Conservation (phyloP, 2,113 vertebrate genomes). For the Syngnathus scovelli region DNA sequence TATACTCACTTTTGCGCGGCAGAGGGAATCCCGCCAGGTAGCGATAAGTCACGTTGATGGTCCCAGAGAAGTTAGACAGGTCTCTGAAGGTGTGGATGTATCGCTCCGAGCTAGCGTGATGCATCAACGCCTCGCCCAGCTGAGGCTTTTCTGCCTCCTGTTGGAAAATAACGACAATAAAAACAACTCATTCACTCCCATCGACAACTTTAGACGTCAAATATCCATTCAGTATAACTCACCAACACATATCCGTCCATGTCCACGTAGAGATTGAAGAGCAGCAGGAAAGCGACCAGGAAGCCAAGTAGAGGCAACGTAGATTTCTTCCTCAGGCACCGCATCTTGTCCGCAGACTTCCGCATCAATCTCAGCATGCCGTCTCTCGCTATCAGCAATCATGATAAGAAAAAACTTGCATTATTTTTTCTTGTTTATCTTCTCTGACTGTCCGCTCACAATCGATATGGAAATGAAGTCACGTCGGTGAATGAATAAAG, state of each 20-base stretch:
- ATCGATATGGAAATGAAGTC: conserved; percentile 61
- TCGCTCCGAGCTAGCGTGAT: conserved; percentile 82
- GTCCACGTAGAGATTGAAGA: conserved; percentile 92
- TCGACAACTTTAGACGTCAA: no score
- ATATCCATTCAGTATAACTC: conserved; percentile 41
- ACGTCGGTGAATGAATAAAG: conserved; percentile 49
- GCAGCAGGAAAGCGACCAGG: conserved; percentile 84
- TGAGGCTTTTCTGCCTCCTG: conserved; percentile 89
- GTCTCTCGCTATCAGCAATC: conserved; percentile 30
- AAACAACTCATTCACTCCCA: background rate
- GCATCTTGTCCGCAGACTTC: conserved; percentile 90
- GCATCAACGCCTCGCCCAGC: conserved; percentile 82
- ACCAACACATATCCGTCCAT: conserved; percentile 86
- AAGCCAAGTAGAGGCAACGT: conserved; percentile 84
- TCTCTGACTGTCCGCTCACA: conserved; percentile 33
- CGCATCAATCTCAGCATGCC: conserved; percentile 70
- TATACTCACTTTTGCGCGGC: conserved; percentile 84
- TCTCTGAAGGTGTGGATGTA: conserved; percentile 87
- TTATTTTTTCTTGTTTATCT: background rate
- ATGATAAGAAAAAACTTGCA: no score
- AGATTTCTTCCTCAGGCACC: conserved; percentile 90
- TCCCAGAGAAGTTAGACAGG: conserved; percentile 90
- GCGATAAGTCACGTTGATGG: conserved; percentile 91
- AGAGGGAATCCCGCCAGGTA: conserved; percentile 88
- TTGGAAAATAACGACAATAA: background rate